phyloP scores from a whole-genome alignment of 1,140 invertebrate species.

The Ylistrum balloti region DNA sequence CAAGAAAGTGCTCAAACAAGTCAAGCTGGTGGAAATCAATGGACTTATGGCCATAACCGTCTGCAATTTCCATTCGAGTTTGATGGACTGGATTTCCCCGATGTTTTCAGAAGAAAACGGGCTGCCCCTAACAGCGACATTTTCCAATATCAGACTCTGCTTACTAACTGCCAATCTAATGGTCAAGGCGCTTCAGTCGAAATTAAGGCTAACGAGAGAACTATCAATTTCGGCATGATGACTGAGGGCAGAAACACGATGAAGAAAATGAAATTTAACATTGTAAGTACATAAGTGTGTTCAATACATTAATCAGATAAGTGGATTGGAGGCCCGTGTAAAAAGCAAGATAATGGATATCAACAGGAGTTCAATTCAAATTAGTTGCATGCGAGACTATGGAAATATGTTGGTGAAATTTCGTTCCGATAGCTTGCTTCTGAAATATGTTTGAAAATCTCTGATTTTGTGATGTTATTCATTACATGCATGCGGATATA shows the following conservation, averaged over 20 bases:
- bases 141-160: constrained; percentile 51
- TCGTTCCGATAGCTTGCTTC: too few species aligned
- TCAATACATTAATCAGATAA: too few species aligned
- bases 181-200: constrained; percentile 48
- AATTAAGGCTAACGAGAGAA: constrained; percentile 58
- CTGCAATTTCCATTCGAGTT: neutral
- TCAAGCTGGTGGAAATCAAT: neutral
- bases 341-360: too few species aligned
- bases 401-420: too few species aligned
- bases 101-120: constrained; percentile 52
- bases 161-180: constrained; percentile 49
- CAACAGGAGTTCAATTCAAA: too few species aligned
- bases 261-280: constrained; percentile 47
- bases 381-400: too few species aligned
- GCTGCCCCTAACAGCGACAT: constrained; percentile 7
- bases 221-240: constrained; percentile 47
- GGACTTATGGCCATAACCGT: neutral
- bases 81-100: neutral
- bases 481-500: too few species aligned
- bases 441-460: too few species aligned
- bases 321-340: too few species aligned
- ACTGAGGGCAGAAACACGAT: constrained; percentile 32
- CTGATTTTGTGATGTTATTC: too few species aligned
- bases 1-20: neutral
- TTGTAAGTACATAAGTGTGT: constrained; percentile 50